Percentiles rank a stretch among this genome's conserved stretches.
phyloP scores from a whole-genome alignment of 2,888 invertebrate species.

The Halictus quadricinctus region DNA sequence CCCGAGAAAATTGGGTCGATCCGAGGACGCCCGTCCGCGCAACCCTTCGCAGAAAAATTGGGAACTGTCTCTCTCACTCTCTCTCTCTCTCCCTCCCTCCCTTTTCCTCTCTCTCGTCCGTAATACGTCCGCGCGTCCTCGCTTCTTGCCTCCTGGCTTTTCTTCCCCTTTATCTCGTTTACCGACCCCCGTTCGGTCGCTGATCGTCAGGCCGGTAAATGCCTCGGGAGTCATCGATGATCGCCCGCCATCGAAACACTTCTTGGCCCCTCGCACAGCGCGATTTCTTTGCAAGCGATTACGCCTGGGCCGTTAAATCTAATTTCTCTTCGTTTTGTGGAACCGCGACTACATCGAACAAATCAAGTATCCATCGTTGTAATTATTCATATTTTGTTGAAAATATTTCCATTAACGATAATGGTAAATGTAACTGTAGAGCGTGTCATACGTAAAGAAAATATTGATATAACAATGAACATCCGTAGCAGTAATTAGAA shows the following conservation, averaged over 20 bases:
- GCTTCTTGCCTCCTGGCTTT: background rate
- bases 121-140: constrained; percentile 19
- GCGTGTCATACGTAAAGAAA: no score
- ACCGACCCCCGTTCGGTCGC: constrained; percentile 8
- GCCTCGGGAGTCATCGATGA: background rate
- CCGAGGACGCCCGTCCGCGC: constrained; percentile 32
- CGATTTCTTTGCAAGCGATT: background rate
- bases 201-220: constrained; percentile 14
- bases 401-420: no score
- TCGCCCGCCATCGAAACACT: background rate
- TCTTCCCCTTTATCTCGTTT: background rate
- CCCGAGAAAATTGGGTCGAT: constrained; percentile 57
- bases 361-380: no score
- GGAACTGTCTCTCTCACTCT: background rate
- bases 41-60: constrained; percentile 43
- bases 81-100: no score
- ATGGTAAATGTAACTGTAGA: no score
- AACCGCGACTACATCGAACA: no score
- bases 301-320: background rate
- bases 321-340: background rate
- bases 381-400: no score
- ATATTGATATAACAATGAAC: no score
- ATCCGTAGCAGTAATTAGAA: no score
- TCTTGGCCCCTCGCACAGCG: background rate
- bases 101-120: background rate